Conservation (phyloP, 2,113 vertebrate species). For the Perognathus longimembris region DNA sequence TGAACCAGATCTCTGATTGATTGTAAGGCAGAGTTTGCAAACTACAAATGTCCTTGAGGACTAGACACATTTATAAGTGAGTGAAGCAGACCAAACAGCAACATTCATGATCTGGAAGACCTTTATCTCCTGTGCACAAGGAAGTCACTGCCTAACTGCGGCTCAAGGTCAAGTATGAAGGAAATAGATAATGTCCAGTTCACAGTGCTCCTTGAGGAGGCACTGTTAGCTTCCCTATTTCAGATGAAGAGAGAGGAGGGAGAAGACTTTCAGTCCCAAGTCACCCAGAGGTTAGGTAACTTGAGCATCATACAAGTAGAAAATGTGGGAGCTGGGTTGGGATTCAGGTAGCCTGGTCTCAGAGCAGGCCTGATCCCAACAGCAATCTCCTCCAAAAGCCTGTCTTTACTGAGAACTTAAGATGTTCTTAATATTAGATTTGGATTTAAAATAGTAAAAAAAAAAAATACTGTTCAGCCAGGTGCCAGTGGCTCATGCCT, state of each 20-base stretch:
- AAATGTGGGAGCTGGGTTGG: neutral
- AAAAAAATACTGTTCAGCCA: no score
- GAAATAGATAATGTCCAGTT: neutral
- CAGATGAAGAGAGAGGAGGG: neutral
- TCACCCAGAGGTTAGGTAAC: neutral
- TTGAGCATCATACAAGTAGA: neutral
- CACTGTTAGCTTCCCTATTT: neutral
- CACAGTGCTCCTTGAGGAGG: neutral
- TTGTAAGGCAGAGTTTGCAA: neutral
- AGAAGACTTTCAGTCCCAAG: neutral
- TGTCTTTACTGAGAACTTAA: neutral
- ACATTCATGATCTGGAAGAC: fast-evolving
- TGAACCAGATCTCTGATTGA: neutral
- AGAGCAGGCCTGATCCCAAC: fast-evolving
- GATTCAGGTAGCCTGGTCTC: neutral
- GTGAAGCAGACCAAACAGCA: neutral
- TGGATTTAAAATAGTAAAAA: neutral
- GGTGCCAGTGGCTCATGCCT: no score
- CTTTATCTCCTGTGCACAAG: fast-evolving
- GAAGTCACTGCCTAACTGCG: no score
- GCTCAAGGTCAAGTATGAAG: neutral
- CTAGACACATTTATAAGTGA: neutral
- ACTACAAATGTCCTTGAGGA: neutral
- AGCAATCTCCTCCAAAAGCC: neutral
- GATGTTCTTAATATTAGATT: neutral